These are phyloP conservation scores for Sander lucioperca DNA, from an alignment of 2,113 vertebrate genomes.

Conservation along the genomic window DNA sequence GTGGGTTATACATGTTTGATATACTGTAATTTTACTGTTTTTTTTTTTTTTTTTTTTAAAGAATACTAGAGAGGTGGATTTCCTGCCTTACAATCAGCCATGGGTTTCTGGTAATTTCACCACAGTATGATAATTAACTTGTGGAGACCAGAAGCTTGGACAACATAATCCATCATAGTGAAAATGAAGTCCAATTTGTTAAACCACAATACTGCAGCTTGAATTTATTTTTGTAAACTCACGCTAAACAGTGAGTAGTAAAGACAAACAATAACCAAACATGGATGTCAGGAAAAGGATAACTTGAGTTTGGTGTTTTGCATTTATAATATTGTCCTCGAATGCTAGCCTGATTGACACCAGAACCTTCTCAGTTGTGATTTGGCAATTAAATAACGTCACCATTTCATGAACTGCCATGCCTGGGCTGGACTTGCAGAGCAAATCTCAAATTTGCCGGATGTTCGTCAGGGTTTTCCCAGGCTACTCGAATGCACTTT, in stretches of 20 bases:
- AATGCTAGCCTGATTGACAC: background rate
- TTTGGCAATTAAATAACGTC: too few species aligned
- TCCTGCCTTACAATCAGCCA: background rate
- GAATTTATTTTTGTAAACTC: background rate
- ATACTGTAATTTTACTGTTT: background rate
- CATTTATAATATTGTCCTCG: background rate
- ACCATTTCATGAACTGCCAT: too few species aligned
- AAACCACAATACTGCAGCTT: background rate
- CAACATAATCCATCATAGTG: slow-evolving; percentile 23
- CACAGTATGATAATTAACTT: slow-evolving; percentile 6
- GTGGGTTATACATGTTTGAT: background rate
- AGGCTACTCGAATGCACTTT: slow-evolving; percentile 2
- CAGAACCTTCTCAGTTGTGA: too few species aligned
- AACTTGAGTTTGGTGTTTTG: background rate
- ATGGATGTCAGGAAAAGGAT: slow-evolving; percentile 6
- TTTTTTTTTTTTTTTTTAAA: background rate
- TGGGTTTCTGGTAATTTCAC: background rate
- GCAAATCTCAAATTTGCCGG: too few species aligned
- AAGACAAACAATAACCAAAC: slow-evolving; percentile 21
- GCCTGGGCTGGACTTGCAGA: too few species aligned
- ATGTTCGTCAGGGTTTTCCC: too few species aligned
- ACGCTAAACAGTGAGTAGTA: background rate
- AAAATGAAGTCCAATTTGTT: background rate
- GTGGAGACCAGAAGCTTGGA: slow-evolving; percentile 6
- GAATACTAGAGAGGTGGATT: background rate